Percentiles rank a stretch among this genome's conserved stretches.
These are phyloP conservation scores for Pollenia amentaria DNA, from an alignment of 2,888 invertebrate species.

Conservation along the genomic window DNA sequence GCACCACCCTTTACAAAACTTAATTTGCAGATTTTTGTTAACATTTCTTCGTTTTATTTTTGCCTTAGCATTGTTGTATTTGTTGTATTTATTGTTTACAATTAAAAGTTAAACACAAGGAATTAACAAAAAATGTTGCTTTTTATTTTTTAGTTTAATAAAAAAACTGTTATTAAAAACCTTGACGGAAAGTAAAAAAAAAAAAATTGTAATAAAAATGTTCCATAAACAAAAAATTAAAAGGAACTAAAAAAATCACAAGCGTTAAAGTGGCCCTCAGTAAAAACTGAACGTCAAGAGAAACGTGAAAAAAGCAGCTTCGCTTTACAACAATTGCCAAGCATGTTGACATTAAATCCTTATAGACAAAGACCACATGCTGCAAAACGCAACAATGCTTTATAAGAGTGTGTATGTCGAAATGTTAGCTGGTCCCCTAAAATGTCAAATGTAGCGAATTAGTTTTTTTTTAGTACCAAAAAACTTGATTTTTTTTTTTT, in stretches of 20 bases:
- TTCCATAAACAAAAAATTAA: neutral
- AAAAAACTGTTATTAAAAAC: slow-evolving; percentile 63
- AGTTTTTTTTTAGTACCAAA: neutral
- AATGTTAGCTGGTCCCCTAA: neutral
- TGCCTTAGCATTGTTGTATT: too few relatives aligned
- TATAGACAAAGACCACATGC: slow-evolving; percentile 37
- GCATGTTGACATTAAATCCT: slow-evolving; percentile 55
- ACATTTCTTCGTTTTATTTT: neutral
- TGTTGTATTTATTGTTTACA: slow-evolving; percentile 52
- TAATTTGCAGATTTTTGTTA: neutral
- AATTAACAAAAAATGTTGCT: neutral
- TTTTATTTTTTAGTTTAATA: slow-evolving; percentile 49
- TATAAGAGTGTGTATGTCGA: neutral
- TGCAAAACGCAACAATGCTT: neutral
- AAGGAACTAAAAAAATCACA: slow-evolving; percentile 31
- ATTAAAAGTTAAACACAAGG: slow-evolving; percentile 38
- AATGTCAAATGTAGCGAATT: slow-evolving; percentile 56
- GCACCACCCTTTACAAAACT: neutral
- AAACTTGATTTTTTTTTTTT: neutral
- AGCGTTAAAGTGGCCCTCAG: slow-evolving; percentile 51
- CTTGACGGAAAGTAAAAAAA: slow-evolving; percentile 21
- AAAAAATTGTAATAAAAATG: neutral
- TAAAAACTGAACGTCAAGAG: neutral
- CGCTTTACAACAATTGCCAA: slow-evolving; percentile 38
- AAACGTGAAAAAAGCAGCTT: slow-evolving; percentile 12